These are phyloP conservation scores for Allophyes oxyacanthae DNA, from an alignment of 2,888 invertebrate species.

Conservation along the genomic window DNA sequence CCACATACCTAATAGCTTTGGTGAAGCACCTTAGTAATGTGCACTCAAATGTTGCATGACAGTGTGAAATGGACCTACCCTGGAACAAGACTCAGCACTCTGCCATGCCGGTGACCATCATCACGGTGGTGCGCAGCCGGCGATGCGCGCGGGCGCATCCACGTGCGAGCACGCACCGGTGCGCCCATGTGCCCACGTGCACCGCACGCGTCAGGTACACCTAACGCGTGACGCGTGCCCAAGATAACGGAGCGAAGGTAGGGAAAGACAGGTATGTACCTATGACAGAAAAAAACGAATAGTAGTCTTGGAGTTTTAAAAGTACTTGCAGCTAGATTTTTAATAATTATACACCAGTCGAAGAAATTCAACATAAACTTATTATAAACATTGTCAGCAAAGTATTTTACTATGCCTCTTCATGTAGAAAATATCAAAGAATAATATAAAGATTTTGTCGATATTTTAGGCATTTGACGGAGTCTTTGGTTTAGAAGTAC, in stretches of 20 bases:
- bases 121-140: conserved; percentile 13
- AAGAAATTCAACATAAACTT: too few species aligned
- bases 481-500: too few species aligned
- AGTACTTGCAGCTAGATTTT: too few species aligned
- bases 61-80: conserved; percentile 39
- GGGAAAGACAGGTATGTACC: conserved; percentile 26
- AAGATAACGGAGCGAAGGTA: conserved; percentile 46
- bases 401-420: too few species aligned
- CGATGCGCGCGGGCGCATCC: conserved; percentile 57
- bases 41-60: conserved; percentile 31
- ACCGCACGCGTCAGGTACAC: conserved; percentile 68
- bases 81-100: conserved; percentile 42
- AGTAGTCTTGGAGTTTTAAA: too few species aligned
- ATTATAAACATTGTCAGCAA: too few species aligned
- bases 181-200: conserved; percentile 72
- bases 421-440: too few species aligned
- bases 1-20: too few species aligned
- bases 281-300: background rate
- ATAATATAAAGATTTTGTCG: too few species aligned
- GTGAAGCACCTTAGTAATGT: conserved; percentile 1
- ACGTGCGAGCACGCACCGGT: conserved; percentile 75
- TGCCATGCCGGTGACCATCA: conserved; percentile 12
- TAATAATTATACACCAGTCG: too few species aligned
- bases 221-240: conserved; percentile 67
- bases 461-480: too few species aligned